Conservation (phyloP, 1,140 invertebrate genomes). For the Lamellibrachia luymesi region DNA sequence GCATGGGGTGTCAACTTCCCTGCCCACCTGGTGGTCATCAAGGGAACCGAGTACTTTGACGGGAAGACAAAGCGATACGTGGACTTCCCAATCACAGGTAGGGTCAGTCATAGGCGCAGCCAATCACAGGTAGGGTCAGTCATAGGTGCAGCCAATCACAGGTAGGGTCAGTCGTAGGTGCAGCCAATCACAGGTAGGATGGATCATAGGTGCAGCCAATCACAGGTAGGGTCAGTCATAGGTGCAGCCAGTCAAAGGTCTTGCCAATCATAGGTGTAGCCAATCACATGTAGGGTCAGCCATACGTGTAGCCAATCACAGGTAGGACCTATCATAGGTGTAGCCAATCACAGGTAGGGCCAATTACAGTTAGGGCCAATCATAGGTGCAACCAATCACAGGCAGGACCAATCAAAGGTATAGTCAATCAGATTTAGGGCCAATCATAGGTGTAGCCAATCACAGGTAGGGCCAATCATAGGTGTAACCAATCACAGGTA, state of each 20-base stretch:
- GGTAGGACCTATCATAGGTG: background rate
- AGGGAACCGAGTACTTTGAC: slow-evolving; percentile 93
- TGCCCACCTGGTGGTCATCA: slow-evolving; percentile 76
- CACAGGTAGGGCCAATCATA: too few species aligned
- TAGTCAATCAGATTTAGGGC: too few species aligned
- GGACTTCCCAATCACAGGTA: slow-evolving; percentile 98
- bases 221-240: too few species aligned
- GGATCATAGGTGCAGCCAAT: too few species aligned
- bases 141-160: background rate
- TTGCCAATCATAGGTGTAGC: slow-evolving; percentile 46
- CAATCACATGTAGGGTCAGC: slow-evolving; percentile 80
- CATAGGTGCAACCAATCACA: too few species aligned
- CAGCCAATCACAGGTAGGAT: too few species aligned
- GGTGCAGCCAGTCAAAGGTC: too few species aligned
- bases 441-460: too few species aligned
- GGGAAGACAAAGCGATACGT: slow-evolving; percentile 95
- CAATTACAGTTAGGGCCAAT: background rate
- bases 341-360: background rate
- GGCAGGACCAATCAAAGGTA: too few species aligned
- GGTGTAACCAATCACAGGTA: too few species aligned
- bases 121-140: background rate
- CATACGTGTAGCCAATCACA: background rate
- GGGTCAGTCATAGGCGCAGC: slow-evolving; percentile 4
- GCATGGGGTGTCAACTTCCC: slow-evolving; percentile 99
- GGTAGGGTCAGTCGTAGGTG: too few species aligned